phyloP scores from a whole-genome alignment of 2,888 invertebrate genomes.

The Epirrhoe alternata region DNA sequence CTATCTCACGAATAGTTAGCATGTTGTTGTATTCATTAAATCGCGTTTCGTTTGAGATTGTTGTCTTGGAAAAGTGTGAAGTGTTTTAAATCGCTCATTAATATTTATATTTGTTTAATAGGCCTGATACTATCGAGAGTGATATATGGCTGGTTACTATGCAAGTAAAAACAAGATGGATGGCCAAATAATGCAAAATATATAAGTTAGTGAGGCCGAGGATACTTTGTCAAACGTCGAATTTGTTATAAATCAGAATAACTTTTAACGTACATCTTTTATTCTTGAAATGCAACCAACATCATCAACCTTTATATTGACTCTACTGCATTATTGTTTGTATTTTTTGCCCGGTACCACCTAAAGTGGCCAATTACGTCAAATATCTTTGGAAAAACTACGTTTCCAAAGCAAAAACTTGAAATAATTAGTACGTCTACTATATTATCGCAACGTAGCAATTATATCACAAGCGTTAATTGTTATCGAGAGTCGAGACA shows the following conservation, averaged over 20 bases:
- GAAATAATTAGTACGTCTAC: neutral
- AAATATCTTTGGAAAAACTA: neutral
- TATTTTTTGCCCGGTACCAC: neutral
- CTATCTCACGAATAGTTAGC: slow-evolving; percentile 42
- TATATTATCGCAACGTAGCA: slow-evolving; percentile 15
- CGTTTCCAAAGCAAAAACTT: neutral
- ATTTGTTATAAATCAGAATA: no score
- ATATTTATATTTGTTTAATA: slow-evolving; percentile 40
- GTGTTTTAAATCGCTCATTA: slow-evolving; percentile 43
- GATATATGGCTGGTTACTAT: slow-evolving; percentile 14
- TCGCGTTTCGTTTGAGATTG: slow-evolving; percentile 46
- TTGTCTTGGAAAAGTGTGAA: slow-evolving; percentile 46
- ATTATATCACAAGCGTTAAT: slow-evolving; percentile 28
- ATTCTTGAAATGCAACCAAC: no score
- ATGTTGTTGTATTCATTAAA: slow-evolving; percentile 50
- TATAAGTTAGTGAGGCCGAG: neutral
- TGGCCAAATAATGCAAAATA: neutral
- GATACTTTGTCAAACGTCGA: no score
- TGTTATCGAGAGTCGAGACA: slow-evolving; percentile 29
- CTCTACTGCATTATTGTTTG: neutral
- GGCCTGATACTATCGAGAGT: slow-evolving; percentile 35
- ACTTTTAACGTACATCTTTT: no score
- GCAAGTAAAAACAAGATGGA: slow-evolving; percentile 3
- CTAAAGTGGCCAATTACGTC: neutral
- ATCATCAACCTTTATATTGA: no score